Conservation (phyloP, 2,113 vertebrate species). For the Aythya baeri region DNA sequence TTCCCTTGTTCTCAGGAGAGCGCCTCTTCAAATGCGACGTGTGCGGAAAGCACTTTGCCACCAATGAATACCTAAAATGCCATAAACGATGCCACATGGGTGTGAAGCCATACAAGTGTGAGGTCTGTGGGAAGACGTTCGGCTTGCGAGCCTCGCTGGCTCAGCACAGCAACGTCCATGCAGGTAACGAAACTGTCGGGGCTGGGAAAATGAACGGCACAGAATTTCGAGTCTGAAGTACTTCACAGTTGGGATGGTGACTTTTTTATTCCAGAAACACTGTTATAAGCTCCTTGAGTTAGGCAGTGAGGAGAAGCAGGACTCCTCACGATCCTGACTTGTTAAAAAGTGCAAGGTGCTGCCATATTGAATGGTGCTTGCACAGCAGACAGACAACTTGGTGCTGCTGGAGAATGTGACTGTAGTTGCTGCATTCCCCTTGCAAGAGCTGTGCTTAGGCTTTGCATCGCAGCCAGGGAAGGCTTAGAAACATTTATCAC, state of each 20-base stretch:
- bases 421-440: background rate
- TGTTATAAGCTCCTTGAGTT: background rate
- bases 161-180: slow-evolving; percentile 72
- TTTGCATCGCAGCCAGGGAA: background rate
- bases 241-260: background rate
- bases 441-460: background rate
- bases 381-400: background rate
- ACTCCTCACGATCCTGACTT: accelerated
- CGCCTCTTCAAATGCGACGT: slow-evolving; percentile 67
- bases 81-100: slow-evolving; percentile 74
- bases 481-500: background rate
- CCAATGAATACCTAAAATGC: slow-evolving; percentile 74
- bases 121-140: slow-evolving; percentile 66
- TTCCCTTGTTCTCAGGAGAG: slow-evolving; percentile 54
- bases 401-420: accelerated
- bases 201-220: background rate
- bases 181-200: slow-evolving; percentile 24
- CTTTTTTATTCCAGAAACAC: background rate
- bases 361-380: background rate
- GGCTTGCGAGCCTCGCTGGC: slow-evolving; percentile 70
- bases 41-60: slow-evolving; percentile 75
- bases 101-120: slow-evolving; percentile 67
- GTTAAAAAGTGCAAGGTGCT: background rate
- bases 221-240: background rate
- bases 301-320: background rate